Percentiles rank a stretch among this genome's conserved stretches.
Evolutionary conservation across 2,113 vertebrate genomes (phyloP).

Genomic region (Paralichthys olivaceus): DNA sequence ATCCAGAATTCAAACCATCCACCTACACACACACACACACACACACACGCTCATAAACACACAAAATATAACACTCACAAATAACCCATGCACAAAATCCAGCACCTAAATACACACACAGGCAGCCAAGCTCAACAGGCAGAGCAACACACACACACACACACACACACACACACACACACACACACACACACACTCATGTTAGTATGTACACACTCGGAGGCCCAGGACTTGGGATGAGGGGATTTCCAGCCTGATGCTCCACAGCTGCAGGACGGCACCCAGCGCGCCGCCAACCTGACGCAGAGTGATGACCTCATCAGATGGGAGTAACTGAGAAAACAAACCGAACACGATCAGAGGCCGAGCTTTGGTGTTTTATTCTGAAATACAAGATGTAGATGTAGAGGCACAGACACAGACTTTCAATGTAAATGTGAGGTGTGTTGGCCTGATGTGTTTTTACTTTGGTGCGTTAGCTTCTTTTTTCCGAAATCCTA

Average conservation of each 20-base stretch:
- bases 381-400: neutral
- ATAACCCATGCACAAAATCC: conserved; percentile 46
- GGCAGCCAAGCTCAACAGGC: conserved; percentile 65
- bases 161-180: conserved; percentile 18
- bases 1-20: conserved; percentile 52
- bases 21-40: conserved; percentile 25
- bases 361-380: conserved; percentile 13
- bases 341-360: conserved; percentile 46
- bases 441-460: neutral
- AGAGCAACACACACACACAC: conserved; percentile 16
- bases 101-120: conserved; percentile 70
- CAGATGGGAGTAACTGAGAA: conserved; percentile 47
- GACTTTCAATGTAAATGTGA: neutral
- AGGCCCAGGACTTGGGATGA: conserved; percentile 28
- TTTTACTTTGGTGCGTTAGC: neutral
- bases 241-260: conserved; percentile 77
- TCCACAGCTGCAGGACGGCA: conserved; percentile 65
- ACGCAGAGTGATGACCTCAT: conserved; percentile 70
- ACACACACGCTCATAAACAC: conserved; percentile 12
- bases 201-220: conserved; percentile 24
- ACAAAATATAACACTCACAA: conserved; percentile 42
- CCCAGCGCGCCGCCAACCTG: conserved; percentile 52
- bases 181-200: conserved; percentile 2
- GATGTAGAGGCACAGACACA: neutral
- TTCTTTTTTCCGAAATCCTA: neutral